These are phyloP conservation scores for Chironomus tentans DNA, from an alignment of 2,888 invertebrate species.

Conservation along the genomic window DNA sequence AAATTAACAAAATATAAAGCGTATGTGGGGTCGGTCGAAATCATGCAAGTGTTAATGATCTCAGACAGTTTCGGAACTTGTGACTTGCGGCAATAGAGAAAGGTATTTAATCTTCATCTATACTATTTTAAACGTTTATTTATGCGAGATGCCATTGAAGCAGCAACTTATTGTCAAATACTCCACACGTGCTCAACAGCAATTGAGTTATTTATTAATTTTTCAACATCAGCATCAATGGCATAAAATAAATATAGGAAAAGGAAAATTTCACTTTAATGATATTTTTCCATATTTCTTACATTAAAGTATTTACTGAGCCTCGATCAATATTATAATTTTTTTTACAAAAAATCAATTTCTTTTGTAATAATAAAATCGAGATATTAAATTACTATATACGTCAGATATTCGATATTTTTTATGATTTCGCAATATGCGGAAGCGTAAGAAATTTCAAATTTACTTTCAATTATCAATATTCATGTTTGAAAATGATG, in stretches of 20 bases:
- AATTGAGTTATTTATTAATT: background rate
- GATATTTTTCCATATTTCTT: no score
- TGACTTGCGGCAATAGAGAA: background rate
- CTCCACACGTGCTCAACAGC: background rate
- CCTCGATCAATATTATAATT: no score
- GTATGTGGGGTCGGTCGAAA: background rate
- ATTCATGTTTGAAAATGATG: no score
- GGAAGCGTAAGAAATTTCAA: background rate
- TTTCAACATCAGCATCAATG: background rate
- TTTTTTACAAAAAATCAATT: no score
- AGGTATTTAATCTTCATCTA: background rate
- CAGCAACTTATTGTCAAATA: background rate
- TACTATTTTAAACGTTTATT: background rate
- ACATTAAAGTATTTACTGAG: no score
- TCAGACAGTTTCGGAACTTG: background rate
- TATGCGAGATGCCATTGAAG: background rate
- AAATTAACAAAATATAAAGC: background rate
- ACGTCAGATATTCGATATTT: background rate
- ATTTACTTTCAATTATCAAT: no score
- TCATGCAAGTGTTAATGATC: background rate
- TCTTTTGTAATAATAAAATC: no score
- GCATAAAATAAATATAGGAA: background rate
- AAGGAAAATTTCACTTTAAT: background rate
- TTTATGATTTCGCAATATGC: background rate
- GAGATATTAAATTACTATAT: background rate